Percentiles rank a stretch among this genome's conserved stretches.
These are phyloP conservation scores for Tuberolachnus salignus DNA, from an alignment of 2,888 invertebrate genomes.

Conservation along the genomic window DNA sequence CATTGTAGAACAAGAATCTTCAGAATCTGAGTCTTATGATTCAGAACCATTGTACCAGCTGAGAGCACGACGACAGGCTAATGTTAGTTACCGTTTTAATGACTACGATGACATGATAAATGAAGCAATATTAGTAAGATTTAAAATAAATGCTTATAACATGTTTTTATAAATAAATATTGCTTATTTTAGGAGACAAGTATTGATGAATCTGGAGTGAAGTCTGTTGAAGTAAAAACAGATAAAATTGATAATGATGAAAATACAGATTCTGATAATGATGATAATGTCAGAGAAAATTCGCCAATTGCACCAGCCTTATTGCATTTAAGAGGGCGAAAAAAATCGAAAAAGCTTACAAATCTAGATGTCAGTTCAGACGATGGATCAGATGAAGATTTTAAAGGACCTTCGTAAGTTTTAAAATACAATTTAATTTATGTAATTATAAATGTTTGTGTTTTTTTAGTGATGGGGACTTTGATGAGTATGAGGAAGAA, in stretches of 20 bases:
- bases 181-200: slow-evolving; percentile 43
- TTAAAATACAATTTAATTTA: slow-evolving; percentile 6
- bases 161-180: not conserved
- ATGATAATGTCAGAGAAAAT: slow-evolving; percentile 61
- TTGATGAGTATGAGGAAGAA: slow-evolving; percentile 69
- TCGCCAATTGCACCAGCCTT: slow-evolving; percentile 61
- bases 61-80: slow-evolving; percentile 78
- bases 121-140: slow-evolving; percentile 71
- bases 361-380: slow-evolving; percentile 79
- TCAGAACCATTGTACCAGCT: slow-evolving; percentile 82
- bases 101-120: slow-evolving; percentile 96
- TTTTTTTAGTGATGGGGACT: slow-evolving; percentile 63
- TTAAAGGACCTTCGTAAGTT: slow-evolving; percentile 77
- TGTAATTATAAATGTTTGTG: slow-evolving; percentile 13
- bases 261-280: slow-evolving; percentile 57
- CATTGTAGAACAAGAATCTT: slow-evolving; percentile 59
- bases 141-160: not conserved
- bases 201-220: slow-evolving; percentile 35
- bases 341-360: slow-evolving; percentile 73
- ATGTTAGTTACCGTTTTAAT: slow-evolving; percentile 83
- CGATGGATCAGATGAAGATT: slow-evolving; percentile 90
- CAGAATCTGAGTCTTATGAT: slow-evolving; percentile 64
- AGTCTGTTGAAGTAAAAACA: slow-evolving; percentile 15
- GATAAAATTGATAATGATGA: slow-evolving; percentile 60
- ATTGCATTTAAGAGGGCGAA: slow-evolving; percentile 60